Evolutionary conservation across 92 coral and sea anemone genomes (phyloP), one percentile per base, ranked within the genome.

Genomic region (Zoanthus gigantus): DNA sequence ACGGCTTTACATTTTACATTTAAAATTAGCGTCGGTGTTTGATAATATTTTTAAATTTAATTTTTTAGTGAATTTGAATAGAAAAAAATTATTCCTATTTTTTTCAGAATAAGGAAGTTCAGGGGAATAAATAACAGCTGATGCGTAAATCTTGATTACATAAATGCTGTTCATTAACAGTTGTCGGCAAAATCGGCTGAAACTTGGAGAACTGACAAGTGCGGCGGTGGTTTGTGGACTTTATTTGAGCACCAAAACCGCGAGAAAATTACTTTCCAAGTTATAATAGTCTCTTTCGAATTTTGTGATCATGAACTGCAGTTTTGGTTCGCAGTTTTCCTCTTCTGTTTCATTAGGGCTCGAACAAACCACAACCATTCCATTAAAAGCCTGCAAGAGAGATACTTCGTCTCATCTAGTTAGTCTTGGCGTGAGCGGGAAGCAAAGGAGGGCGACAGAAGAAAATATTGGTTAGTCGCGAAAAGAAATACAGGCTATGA

Each of bases 391-490:
- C 12, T 53, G 65, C 65, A 13, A 12, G 65, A 57, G 65, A 57
- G 65, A 57, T 57, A 57, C 0, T 9, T 57, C 65, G 15, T 57
- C 65, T 57, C 65, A 10, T 57, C 65, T 57, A 1, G 65, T 57
- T 57, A 57, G 65, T n/a, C 71, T 66, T n/a, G 71, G 71, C 30
- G 71, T 66, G 71, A 66, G 71, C 34, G 9, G 71, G 7, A 66
- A n/a, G 12, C 71, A 6, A n/a, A 7, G 71, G 12, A 66, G 71
- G 8, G 7, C 10, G 7, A n/a, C 31, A n/a, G 71, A 66, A n/a
- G 10, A 10, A n/a, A n/a, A n/a, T n/a, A 7, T 66, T 80, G 50
- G 16, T 50, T 23, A 18, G 30, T 52, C 47, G 6, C 46, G 5
- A 13, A 30, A 73, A 1, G 31, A 10, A 31, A 31, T 73, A 8